Evolutionary conservation across 2,113 vertebrate genomes (phyloP).

Genomic region (Semnornis frantzii): DNA sequence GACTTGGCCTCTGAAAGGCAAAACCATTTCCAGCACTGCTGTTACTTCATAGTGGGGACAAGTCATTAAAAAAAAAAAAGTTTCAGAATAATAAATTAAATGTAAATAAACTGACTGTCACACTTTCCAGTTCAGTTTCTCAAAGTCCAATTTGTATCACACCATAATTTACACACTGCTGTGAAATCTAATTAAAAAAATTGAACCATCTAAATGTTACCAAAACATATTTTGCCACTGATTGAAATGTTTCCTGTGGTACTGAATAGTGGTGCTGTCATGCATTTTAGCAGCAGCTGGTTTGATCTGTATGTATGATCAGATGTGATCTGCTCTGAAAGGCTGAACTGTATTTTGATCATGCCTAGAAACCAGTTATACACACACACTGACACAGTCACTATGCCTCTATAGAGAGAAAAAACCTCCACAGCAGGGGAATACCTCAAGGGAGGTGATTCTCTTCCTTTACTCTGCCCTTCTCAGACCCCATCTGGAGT

Average conservation of each 20-base stretch:
- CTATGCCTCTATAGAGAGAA: not conserved
- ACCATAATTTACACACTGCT: not conserved
- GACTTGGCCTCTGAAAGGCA: not conserved
- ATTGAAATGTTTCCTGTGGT: not conserved
- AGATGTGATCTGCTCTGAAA: not conserved
- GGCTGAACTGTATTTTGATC: not conserved
- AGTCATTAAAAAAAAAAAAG: not conserved
- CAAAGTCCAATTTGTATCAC: not conserved
- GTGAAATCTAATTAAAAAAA: not conserved
- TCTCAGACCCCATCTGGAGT: too few relatives aligned
- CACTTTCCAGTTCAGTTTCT: not conserved
- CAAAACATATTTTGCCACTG: fast-evolving
- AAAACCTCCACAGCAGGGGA: not conserved
- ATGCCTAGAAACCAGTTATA: not conserved
- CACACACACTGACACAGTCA: fast-evolving
- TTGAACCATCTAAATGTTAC: not conserved
- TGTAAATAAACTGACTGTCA: not conserved
- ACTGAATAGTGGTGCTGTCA: not conserved
- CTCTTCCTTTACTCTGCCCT: too few relatives aligned
- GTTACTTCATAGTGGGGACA: not conserved
- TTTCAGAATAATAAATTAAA: not conserved
- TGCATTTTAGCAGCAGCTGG: fast-evolving
- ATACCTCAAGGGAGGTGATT: too few relatives aligned
- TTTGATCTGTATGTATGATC: fast-evolving
- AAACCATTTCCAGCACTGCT: not conserved